Percentiles rank a stretch among this genome's conserved stretches.
Conservation (phyloP, 2,113 vertebrate species). For the Dolichallabes microphthalmus region DNA sequence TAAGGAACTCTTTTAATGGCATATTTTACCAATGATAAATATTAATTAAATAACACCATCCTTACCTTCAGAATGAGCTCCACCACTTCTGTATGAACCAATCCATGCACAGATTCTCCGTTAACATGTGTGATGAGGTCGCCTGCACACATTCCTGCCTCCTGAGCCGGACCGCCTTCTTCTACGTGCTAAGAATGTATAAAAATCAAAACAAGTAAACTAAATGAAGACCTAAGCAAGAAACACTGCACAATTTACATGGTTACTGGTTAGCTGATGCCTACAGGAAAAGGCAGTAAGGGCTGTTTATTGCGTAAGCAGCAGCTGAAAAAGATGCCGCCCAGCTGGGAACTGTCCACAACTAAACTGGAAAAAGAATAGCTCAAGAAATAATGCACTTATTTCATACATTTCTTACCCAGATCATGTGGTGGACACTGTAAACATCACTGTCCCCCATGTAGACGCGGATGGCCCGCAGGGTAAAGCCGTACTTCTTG, state of each 20-base stretch:
- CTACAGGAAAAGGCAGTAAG: neutral
- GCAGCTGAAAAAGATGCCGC: neutral
- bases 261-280: neutral
- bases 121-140: slow-evolving; percentile 98
- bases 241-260: neutral
- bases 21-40: neutral
- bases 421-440: slow-evolving; percentile 91
- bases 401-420: slow-evolving; percentile 73
- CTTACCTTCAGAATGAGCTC: slow-evolving; percentile 90
- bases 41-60: neutral
- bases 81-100: slow-evolving; percentile 93
- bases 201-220: neutral
- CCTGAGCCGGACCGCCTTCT: slow-evolving; percentile 86
- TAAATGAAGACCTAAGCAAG: neutral
- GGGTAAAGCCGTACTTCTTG: slow-evolving; percentile 90
- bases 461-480: slow-evolving; percentile 92
- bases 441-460: slow-evolving; percentile 91
- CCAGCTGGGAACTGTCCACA: neutral
- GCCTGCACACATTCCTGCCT: slow-evolving; percentile 87
- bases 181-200: slow-evolving; percentile 82
- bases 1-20: neutral
- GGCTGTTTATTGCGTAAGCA: neutral
- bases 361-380: neutral
- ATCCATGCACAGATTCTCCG: slow-evolving; percentile 87
- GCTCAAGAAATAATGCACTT: too few species aligned